Evolutionary conservation across 1,140 invertebrate genomes (phyloP).

Genomic region (Eueides isabella): DNA sequence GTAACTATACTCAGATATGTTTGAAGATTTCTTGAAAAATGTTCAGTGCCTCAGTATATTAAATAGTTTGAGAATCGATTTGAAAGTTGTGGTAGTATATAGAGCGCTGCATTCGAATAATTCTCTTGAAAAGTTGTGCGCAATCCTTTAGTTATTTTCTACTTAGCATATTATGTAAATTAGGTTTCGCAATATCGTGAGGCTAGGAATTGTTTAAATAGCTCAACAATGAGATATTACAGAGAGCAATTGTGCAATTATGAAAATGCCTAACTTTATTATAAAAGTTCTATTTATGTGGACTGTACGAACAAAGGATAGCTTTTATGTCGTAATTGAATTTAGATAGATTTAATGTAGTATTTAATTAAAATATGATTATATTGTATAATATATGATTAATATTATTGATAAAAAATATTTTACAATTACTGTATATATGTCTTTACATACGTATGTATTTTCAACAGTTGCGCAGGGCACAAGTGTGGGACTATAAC

Average conservation of each 20-base stretch:
- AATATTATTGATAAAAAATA: too few species aligned
- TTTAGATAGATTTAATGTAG: neutral
- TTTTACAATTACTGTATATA: too few species aligned
- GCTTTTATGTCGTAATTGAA: conserved; percentile 3
- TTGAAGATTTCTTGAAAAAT: conserved; percentile 12
- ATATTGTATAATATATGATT: neutral
- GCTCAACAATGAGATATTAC: conserved; percentile 17
- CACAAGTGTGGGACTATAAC: too few species aligned
- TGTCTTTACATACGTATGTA: too few species aligned
- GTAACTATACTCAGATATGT: neutral
- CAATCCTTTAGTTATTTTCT: conserved; percentile 28
- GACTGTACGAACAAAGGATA: neutral
- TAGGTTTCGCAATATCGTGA: conserved; percentile 22
- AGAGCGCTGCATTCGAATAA: conserved; percentile 13
- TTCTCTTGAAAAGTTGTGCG: conserved; percentile 22
- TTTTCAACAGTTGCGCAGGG: too few species aligned
- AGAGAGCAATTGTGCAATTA: conserved; percentile 23
- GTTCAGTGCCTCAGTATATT: neutral
- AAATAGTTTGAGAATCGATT: conserved; percentile 10
- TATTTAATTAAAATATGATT: conserved; percentile 1
- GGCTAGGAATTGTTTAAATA: conserved; percentile 18
- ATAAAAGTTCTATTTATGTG: conserved; percentile 4
- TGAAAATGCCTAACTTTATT: conserved; percentile 22
- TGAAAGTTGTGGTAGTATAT: conserved; percentile 4
- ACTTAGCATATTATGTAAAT: conserved; percentile 29